Evolutionary conservation across 53 echinoderm and acorn worm genomes (phyloP), one percentile per base, ranked within the genome.

Genomic region (Henricia sp.): DNA sequence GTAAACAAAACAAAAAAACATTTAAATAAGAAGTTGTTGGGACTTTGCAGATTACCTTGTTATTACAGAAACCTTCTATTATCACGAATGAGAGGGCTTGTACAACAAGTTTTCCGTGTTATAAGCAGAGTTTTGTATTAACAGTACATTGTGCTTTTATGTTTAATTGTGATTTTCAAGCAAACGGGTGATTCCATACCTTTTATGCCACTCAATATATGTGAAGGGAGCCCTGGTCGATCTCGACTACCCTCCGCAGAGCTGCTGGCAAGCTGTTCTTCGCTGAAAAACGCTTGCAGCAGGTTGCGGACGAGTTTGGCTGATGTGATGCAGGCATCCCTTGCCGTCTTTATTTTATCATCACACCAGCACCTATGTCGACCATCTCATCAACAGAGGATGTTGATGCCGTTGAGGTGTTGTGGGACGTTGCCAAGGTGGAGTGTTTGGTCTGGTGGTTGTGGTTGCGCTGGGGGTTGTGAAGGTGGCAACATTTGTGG

Each of bases 211-310:
- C 53, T 72, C 0, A 72, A 8, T 0, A 44, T 48, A 6, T 70
- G 50, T 23, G 6, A 44, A 29, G 70, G 70, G 46, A 70, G 70
- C 44, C 70, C 48, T n/a, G 52, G 72, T 10, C 72, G 37, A 0
- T 53, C 72, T 37, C 72, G 52, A 54, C 24, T 72, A n/a, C 72
- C 72, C 35, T 52, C 72, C 2, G 53, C 53, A 72, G 34, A 72
- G 36, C 72, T 72, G 53, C 29, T 72, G 5, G 72, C 72, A 5
- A 72, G 72, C 11, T 35, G 30, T 0, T 72, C 72, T 30, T 52
- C 53, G 0, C 52, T 34, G 6, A 72, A 72, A 0, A 72, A n/a
- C 11, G 72, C 72, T 38, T 54, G 72, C 1, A 70, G 70, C 0
- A 70, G 29, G 32, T 50, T 70, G 2, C 50, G 26, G 3, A 48